These are phyloP conservation scores for Noctilio leporinus DNA, from an alignment of 2,113 vertebrate genomes.

Conservation along the genomic window DNA sequence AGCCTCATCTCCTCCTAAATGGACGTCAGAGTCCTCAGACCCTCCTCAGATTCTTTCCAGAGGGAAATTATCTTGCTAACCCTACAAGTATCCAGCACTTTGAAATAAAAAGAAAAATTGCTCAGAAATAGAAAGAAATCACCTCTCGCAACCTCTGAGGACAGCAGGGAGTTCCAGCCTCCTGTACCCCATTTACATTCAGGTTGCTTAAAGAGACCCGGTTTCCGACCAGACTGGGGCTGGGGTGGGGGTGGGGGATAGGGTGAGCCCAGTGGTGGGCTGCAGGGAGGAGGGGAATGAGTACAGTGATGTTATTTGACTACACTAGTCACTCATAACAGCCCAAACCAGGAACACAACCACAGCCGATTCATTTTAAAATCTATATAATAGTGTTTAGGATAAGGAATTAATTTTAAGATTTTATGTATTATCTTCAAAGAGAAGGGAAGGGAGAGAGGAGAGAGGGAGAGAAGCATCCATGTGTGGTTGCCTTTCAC, in stretches of 20 bases:
- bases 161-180: neutral
- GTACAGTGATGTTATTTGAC: constrained; percentile 53
- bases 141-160: neutral
- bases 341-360: constrained; percentile 58
- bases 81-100: neutral
- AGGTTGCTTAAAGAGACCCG: constrained; percentile 34
- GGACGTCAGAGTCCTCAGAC: neutral
- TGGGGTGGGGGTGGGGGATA: too few species aligned
- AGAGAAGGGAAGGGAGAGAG: too few species aligned
- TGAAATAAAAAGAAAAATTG: neutral
- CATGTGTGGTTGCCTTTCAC: too few species aligned
- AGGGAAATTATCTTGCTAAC: neutral
- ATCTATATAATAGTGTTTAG: constrained; percentile 76
- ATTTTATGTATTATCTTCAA: too few species aligned
- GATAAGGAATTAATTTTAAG: constrained; percentile 79
- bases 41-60: neutral
- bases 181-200: neutral
- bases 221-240: neutral
- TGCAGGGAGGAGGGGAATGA: constrained; percentile 38
- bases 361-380: constrained; percentile 75
- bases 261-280: neutral
- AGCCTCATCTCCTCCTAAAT: neutral
- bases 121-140: neutral
- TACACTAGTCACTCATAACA: constrained; percentile 77
- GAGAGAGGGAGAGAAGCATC: too few species aligned